Base-by-base conservation (phyloP, 2,113 vertebrate genomes). In the Crotalus horridus region DNA sequence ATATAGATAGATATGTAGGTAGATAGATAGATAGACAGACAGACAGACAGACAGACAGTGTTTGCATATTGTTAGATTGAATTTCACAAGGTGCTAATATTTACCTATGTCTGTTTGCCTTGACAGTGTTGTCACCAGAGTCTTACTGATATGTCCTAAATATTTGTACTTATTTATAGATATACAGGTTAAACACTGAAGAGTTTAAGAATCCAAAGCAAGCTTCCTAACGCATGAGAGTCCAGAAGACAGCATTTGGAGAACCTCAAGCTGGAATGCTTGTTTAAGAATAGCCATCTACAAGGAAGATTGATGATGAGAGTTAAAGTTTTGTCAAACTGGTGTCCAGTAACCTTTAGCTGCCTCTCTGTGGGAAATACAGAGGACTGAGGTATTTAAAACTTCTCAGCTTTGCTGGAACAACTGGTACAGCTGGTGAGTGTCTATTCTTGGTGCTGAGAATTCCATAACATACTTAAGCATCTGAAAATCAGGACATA, bases 21-120 rank as follows among this genome's bases (percentile, higher is more conserved):
- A 46, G 3, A 46, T 46, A 93, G 64, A 86, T 85, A 33, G 87
- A 94, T 7, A 1, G 58, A 58, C 94, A 94, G 95, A 87, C 54
- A 54, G 0, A 54, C 7, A 54, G 1, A 54, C 7, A 92, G 24
- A 51, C 90, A 91, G 92, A 53, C 15, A 94, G 89, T 90, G 59
- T 46, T 81, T 89, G 26, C 26, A n/a, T 81, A 85, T 33, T 48
- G 6, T 64, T 90, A 51, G 24, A 12, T 64, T 59, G 53, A 51
- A 85, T 85, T 90, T 55, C 69, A 61, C 6, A 1, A 13, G 1
- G 24, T 8, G 46, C 12, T 46, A 64, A 26, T 61, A 46, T 24
- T 89, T 61, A 64, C 13, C 89, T 3, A 1, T 13, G 13, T 89
- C 29, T 64, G 23, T 61, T 89, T 89, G 13, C 89, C 58, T 64